Percentiles rank a stretch among this genome's conserved stretches.
Evolutionary conservation across 2,888 invertebrate genomes (phyloP).

Genomic region (Thyatira batis): DNA sequence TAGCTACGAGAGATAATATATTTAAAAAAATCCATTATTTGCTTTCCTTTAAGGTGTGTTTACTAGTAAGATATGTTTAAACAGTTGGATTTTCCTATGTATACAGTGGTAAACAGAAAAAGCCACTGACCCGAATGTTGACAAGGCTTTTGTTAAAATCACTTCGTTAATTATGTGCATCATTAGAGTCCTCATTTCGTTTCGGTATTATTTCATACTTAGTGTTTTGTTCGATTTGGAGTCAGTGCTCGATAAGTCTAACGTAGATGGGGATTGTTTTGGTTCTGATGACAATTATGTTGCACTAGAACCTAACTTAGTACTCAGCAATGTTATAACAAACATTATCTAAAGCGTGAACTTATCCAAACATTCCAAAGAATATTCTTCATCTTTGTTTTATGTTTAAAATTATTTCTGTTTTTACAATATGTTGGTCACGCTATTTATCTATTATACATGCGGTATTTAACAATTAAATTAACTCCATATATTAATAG

Average conservation of each 20-base stretch:
- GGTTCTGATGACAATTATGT: too few species aligned
- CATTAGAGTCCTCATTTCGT: background rate
- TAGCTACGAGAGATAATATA: background rate
- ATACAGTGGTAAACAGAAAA: background rate
- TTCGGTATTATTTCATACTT: background rate
- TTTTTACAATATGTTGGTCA: background rate
- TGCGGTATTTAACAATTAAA: background rate
- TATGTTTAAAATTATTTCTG: background rate
- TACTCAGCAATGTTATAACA: too few species aligned
- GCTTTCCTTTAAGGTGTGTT: background rate
- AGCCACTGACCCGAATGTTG: background rate
- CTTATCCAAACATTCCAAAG: background rate
- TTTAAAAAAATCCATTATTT: background rate
- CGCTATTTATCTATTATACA: background rate
- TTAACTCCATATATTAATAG: too few species aligned
- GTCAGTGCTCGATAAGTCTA: too few species aligned
- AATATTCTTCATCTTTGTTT: background rate
- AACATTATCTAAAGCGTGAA: background rate
- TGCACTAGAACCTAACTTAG: too few species aligned
- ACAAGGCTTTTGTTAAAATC: background rate
- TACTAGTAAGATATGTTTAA: background rate
- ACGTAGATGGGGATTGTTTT: too few species aligned
- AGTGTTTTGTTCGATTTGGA: background rate
- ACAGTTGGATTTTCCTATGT: background rate
- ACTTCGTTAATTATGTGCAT: background rate